Evolutionary conservation across 2,888 invertebrate genomes (phyloP), one percentile per base, ranked within the genome.

Genomic region (Phengaris arion): DNA sequence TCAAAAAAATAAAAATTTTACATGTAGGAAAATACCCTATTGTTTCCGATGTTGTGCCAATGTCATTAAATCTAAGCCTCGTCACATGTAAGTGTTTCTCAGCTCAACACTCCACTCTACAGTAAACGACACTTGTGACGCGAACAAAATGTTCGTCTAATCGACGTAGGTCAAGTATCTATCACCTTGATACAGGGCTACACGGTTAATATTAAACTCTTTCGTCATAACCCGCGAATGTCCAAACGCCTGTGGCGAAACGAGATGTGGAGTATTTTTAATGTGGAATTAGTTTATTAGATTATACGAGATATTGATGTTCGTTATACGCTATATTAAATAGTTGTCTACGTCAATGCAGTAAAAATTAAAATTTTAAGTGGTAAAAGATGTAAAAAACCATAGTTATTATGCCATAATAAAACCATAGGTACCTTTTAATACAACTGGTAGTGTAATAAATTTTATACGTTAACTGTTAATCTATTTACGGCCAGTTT

Each of bases 181-280:
- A 85, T 93, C 91, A 89, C 93, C 92, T 93, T 93, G 91, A 89
- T 91, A 90, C 91, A 91, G 35, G 35, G 92, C 91, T 92, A 87
- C 87, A 87, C 89, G 89, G 88, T 87, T 91, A 89, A 92, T 92
- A 92, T 90, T 89, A 48, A 93, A 90, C 90, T 85, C 87, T 90
- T 87, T 86, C 89, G 89, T 92, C 91, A 91, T 85, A 81, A 82
- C 81, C 80, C 77, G 81, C 83, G 82, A 83, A 85, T 83, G 83
- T 83, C 6, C 48, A 48, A 48, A 48, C 48, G 6, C 6, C 55
- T 55, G n/a, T 78, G 68, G 80, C 69, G 75, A 75, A 74, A 76
- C 48, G 75, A 75, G 73, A 75, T 48, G 48, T 9, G 12, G 69
- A 69, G 69, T 69, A 45, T 69, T 69, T 69, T 45, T 15, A 70